Evolutionary conservation across 1,140 invertebrate species (phyloP).

Genomic region (Lordiphosa stackelbergi): DNA sequence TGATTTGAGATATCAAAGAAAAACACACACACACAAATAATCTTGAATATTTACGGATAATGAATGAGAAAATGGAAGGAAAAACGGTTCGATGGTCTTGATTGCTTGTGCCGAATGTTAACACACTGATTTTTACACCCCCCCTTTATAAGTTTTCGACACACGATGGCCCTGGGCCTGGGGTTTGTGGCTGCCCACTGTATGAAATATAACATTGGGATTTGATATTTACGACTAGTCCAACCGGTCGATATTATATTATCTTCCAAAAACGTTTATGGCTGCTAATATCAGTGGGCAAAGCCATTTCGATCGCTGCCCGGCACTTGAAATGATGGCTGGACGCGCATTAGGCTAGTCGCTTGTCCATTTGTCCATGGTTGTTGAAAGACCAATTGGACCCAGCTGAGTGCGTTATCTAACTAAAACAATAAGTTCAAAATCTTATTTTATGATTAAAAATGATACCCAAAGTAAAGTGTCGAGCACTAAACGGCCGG

Average conservation of each 20-base stretch:
- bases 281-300: slow-evolving; percentile 49
- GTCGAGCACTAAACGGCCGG: slow-evolving; percentile 46
- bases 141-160: slow-evolving; percentile 7
- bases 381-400: too few relatives aligned
- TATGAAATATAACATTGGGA: slow-evolving; percentile 46
- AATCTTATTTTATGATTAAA: slow-evolving; percentile 73
- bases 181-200: slow-evolving; percentile 20
- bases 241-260: slow-evolving; percentile 68
- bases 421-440: slow-evolving; percentile 60
- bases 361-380: slow-evolving; percentile 15
- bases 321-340: slow-evolving; percentile 46
- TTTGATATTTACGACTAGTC: slow-evolving; percentile 74
- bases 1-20: too few relatives aligned
- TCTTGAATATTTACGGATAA: too few relatives aligned
- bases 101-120: too few relatives aligned
- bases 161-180: slow-evolving; percentile 30
- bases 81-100: too few relatives aligned
- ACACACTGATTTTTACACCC: slow-evolving; percentile 7
- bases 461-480: slow-evolving; percentile 66
- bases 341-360: slow-evolving; percentile 18
- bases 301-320: slow-evolving; percentile 40
- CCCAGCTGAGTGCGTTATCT: slow-evolving; percentile 55
- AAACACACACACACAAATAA: too few relatives aligned
- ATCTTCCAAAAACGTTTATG: slow-evolving; percentile 57
- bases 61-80: too few relatives aligned